Conservation (phyloP, 1,140 invertebrate species). For the Tetramorium simillimum region DNA sequence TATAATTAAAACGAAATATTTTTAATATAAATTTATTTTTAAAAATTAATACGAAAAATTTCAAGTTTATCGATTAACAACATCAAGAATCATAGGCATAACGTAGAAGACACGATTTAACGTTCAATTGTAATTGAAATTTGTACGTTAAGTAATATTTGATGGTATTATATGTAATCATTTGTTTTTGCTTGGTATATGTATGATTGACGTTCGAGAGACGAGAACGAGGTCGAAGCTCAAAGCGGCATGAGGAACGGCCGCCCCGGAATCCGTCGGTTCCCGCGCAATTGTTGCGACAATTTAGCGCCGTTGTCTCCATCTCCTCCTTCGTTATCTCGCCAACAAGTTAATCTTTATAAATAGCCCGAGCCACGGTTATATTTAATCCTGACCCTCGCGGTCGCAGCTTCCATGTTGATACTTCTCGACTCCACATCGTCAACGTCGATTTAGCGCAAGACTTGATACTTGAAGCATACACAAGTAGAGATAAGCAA, state of each 20-base stretch:
- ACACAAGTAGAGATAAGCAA: background rate
- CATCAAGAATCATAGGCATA: background rate
- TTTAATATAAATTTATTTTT: background rate
- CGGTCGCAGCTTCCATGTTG: slow-evolving; percentile 74
- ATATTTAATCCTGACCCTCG: slow-evolving; percentile 85
- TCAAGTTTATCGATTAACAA: background rate
- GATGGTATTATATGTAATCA: background rate
- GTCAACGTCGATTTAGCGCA: slow-evolving; percentile 18
- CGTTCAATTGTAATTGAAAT: background rate
- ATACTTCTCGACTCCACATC: slow-evolving; percentile 68
- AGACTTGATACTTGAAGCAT: slow-evolving; percentile 23
- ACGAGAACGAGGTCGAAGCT: slow-evolving; percentile 71
- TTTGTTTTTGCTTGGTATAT: background rate
- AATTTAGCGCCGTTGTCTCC: slow-evolving; percentile 81
- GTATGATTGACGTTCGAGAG: slow-evolving; percentile 31
- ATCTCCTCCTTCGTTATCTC: slow-evolving; percentile 82
- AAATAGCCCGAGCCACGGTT: slow-evolving; percentile 84
- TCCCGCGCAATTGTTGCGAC: slow-evolving; percentile 80
- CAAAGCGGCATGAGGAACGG: slow-evolving; percentile 76
- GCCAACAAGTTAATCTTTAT: slow-evolving; percentile 85
- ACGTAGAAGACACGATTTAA: background rate
- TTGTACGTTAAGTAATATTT: slow-evolving; percentile 26
- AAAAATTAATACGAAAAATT: background rate
- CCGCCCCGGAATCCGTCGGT: slow-evolving; percentile 72
- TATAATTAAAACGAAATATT: background rate